These are phyloP conservation scores for Myiotriccus ornatus DNA, from an alignment of 2,797 vertebrate genomes.

Conservation along the genomic window DNA sequence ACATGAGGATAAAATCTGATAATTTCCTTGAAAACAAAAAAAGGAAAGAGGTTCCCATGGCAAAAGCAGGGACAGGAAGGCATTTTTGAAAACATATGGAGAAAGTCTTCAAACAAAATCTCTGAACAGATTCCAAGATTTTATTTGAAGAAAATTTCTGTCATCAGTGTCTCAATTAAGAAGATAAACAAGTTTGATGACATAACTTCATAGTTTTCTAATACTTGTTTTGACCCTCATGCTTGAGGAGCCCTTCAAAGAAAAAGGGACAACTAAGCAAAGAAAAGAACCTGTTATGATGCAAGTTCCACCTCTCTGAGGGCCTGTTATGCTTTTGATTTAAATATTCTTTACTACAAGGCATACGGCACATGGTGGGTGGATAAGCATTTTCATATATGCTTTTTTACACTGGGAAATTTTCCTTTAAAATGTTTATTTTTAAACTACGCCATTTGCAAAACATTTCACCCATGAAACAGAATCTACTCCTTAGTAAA, in stretches of 20 bases:
- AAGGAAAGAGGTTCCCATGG: neutral
- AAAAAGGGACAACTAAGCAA: neutral
- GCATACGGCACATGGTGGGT: neutral
- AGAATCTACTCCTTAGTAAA: neutral
- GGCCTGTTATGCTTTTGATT: neutral
- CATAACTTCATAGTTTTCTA: neutral
- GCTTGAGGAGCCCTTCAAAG: neutral
- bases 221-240: neutral
- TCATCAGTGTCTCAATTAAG: neutral
- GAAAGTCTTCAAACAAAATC: neutral
- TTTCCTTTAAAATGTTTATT: neutral
- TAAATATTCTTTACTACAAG: neutral
- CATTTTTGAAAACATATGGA: neutral
- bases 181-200: neutral
- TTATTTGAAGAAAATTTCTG: neutral
- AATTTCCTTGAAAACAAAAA: neutral
- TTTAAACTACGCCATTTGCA: neutral
- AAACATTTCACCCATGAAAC: neutral
- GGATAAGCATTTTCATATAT: neutral
- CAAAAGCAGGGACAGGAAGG: neutral
- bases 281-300: rapidly evolving
- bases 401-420: neutral
- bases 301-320: neutral
- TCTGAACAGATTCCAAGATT: neutral
- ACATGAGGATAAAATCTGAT: neutral